These are phyloP conservation scores for Amphiprion clarkii DNA, from an alignment of 2,797 vertebrate species.

Conservation along the genomic window DNA sequence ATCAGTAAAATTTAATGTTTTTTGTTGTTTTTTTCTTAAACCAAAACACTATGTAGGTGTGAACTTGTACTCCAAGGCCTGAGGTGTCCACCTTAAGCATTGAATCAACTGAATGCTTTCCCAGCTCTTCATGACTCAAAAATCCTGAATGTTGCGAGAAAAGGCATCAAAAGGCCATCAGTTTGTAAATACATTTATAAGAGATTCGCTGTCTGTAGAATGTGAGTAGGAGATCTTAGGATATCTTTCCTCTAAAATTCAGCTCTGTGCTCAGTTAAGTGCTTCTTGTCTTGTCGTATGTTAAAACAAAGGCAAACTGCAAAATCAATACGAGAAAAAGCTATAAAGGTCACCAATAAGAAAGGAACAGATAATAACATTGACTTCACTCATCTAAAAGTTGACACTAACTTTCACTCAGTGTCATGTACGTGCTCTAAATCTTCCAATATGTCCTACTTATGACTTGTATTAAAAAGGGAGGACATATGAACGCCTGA, in stretches of 20 bases:
- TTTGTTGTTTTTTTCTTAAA: no score
- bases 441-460: constrained; percentile 17
- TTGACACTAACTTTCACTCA: constrained; percentile 35
- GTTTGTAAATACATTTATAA: neutral
- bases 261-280: constrained; percentile 9
- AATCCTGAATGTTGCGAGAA: neutral
- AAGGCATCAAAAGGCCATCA: neutral
- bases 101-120: no score
- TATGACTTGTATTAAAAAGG: constrained; percentile 21
- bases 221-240: neutral
- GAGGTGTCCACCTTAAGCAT: no score
- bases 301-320: neutral
- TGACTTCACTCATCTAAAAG: constrained; percentile 12
- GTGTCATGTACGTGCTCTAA: constrained; percentile 21
- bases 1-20: no score
- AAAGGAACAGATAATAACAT: constrained; percentile 1
- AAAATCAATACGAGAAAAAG: constrained; percentile 14
- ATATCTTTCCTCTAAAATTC: neutral
- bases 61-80: no score
- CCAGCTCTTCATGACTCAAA: no score
- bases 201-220: no score
- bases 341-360: neutral
- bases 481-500: constrained; percentile 13
- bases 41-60: no score
- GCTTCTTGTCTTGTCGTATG: neutral